Percentiles rank a stretch among this genome's conserved stretches.
Evolutionary conservation across 1,140 invertebrate genomes (phyloP).

Genomic region (Tetramorium alpestre): DNA sequence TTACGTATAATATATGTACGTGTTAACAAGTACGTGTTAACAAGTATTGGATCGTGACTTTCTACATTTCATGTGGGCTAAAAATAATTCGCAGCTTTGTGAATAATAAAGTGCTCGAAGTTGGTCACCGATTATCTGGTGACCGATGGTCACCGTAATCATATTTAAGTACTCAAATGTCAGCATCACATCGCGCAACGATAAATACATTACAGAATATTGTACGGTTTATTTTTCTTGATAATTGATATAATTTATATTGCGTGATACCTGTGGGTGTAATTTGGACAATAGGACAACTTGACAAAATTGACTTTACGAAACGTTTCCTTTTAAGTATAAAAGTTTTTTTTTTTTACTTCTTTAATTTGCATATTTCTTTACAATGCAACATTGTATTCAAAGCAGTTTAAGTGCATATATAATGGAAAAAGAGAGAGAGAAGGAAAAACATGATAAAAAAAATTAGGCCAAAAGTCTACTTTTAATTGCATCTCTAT

Average conservation of each 20-base stretch:
- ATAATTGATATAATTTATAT: background rate
- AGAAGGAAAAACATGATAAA: background rate
- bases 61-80: background rate
- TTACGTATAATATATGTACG: background rate
- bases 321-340: background rate
- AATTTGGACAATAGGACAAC: background rate
- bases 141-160: background rate
- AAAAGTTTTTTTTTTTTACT: background rate
- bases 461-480: background rate
- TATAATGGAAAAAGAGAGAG: background rate
- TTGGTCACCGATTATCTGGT: background rate
- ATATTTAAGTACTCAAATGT: background rate
- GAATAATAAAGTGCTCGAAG: background rate
- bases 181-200: background rate
- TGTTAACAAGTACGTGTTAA: background rate
- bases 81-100: slow-evolving; percentile 25
- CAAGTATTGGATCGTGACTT: background rate
- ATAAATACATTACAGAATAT: background rate
- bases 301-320: background rate
- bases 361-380: background rate
- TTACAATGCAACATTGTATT: background rate
- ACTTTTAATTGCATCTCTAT: background rate
- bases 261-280: background rate
- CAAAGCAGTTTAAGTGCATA: background rate
- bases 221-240: background rate